A percentile compares a stretch with the other conserved stretches of the same genome.
Evolutionary conservation across 2,113 vertebrate genomes (phyloP).

Genomic region (Leucopsar rothschildi): DNA sequence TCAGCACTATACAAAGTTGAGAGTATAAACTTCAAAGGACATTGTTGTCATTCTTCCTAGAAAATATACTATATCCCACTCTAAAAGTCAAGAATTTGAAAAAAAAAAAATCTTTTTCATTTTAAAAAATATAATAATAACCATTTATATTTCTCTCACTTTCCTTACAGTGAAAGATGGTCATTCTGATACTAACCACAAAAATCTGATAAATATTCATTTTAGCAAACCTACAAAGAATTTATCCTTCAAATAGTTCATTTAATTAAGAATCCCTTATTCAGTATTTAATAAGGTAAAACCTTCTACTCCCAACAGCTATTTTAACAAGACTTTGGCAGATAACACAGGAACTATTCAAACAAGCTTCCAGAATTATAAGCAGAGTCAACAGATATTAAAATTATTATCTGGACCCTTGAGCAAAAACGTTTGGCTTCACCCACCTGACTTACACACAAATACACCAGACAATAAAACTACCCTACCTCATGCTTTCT

Average conservation of each 20-base stretch:
- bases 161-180: background rate
- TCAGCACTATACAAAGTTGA: background rate
- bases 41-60: background rate
- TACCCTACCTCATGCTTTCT: conserved; percentile 56
- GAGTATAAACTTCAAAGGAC: background rate
- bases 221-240: conserved; percentile 58
- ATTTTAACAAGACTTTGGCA: conserved; percentile 69
- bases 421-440: conserved; percentile 66
- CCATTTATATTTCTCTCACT: background rate
- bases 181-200: background rate
- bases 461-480: conserved; percentile 56
- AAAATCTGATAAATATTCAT: conserved; percentile 54
- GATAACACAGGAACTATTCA: conserved; percentile 52
- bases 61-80: background rate
- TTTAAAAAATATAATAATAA: background rate
- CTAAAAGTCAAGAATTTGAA: background rate
- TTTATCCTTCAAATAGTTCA: conserved; percentile 59
- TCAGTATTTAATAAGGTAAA: conserved; percentile 66
- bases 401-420: conserved; percentile 63
- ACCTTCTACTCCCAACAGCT: conserved; percentile 44
- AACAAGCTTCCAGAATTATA: conserved; percentile 63
- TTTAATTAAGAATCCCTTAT: conserved; percentile 62
- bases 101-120: background rate
- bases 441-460: conserved; percentile 48
- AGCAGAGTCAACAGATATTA: conserved; percentile 56